Evolutionary conservation across 2,888 invertebrate species (phyloP), one percentile per base, ranked within the genome.

Genomic region (Nomada fabriciana): DNA sequence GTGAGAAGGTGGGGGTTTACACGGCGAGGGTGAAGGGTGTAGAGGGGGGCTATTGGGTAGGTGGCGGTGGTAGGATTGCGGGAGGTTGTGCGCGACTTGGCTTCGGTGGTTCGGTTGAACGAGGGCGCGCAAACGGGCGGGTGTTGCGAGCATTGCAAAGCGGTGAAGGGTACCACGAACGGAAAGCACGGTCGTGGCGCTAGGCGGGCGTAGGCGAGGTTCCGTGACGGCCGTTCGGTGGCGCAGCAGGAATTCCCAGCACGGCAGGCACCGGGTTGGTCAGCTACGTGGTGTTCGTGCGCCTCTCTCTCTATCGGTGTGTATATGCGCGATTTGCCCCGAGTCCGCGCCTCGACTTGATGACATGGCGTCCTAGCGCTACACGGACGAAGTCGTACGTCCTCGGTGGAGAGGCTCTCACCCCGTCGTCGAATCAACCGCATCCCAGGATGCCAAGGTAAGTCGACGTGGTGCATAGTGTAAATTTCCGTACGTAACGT

Each of bases 341-440:
- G 84, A 89, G 89, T 86, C 85, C 89, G 90, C 86, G 89, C 83
- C 86, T 89, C 89, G 90, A 91, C 92, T 92, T 91, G 93, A 93
- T 93, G 93, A 93, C 93, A 93, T 93, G 93, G 93, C 93, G 93
- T 93, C 93, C 92, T 93, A 92, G 92, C 89, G 89, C 87, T 86
- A 83, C 86, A 88, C 89, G 89, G 90, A 79, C 85, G 70, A 85
- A 90, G 88, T 89, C 87, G 86, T 83, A 88, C 88, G 87, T 89
- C 88, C 89, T 86, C 85, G 87, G 82, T 86, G 88, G 84, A 86
- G 87, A 87, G 88, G 87, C 83, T 89, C 86, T 88, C 86, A 84
- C 83, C 86, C 86, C 89, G 86, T 88, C 83, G 89, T 86, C 77
- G 81, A 85, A 78, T 80, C 71, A 86, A 83, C 87, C 82, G 85